Evolutionary conservation across 2,113 vertebrate species (phyloP), one percentile per base, ranked within the genome.

Genomic region (Mustela lutreola): DNA sequence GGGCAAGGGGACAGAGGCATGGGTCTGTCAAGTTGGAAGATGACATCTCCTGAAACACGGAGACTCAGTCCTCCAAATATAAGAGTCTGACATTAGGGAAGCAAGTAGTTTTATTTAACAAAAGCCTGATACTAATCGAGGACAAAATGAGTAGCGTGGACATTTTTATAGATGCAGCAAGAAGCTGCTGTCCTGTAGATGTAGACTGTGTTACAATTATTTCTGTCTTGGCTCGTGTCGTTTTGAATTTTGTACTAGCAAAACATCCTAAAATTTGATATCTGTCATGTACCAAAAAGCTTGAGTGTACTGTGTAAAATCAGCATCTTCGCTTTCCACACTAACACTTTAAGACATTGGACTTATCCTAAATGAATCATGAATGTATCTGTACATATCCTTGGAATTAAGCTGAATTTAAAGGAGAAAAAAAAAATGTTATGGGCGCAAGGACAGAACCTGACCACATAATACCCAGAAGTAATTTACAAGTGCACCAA

Each of bases 181-280:
- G 90, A 42, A 28, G 33, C 24, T 56, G 21, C 5, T n/a, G 2
- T 5, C 0, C 48, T 12, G 2, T 42, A 48, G 50, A 83, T 58
- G 1, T 65, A 11, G 60, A 48, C 28, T 36, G 15, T 16, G 50
- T 39, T 87, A 58, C 16, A 73, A 24, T 83, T 63, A 21, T 16
- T 62, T 45, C 92, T 67, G 14, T 53, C 67, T 58, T 19, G 39
- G 14, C 16, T 84, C 14, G 15, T n/a, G 14, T 65, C 28, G 80
- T 53, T 87, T 97, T 83, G 48, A 92, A 95, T 78, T 86, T 22
- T 67, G 28, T 81, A 36, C n/a, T 65, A 16, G 50, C 10, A 75
- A 89, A 80, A 75, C 22, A 89, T 60, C n/a, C 31, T 71, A 78
- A 70, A 78, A 73, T 71, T 60, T 83, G 21, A n/a, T 87, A 62